Evolutionary conservation across 2,797 vertebrate genomes (phyloP).

Genomic region (Parotocinclus haroldoi): DNA sequence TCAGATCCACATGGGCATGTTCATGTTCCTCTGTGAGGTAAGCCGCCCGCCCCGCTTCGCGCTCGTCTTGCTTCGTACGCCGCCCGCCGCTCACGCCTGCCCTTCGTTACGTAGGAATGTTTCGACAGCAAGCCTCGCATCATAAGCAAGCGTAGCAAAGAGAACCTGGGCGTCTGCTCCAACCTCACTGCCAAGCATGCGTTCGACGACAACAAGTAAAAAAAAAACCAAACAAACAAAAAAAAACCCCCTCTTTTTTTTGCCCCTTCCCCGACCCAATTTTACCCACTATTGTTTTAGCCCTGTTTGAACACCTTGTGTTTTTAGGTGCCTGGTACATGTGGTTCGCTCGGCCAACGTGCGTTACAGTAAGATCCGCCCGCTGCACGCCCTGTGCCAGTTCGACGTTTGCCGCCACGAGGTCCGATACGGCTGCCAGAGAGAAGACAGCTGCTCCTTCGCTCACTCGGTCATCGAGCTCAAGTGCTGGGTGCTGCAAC

Average conservation of each 20-base stretch:
- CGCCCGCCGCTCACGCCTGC: background rate
- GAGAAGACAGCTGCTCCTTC: constrained; percentile 96
- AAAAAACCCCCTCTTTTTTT: constrained; percentile 58
- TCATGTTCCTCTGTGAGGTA: constrained; percentile 87
- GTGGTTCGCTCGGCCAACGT: constrained; percentile 92
- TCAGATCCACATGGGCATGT: constrained; percentile 84
- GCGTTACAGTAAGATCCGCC: constrained; percentile 95
- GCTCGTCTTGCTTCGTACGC: background rate
- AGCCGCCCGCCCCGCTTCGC: too few relatives aligned
- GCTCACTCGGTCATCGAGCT: constrained; percentile 97
- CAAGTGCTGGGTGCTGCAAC: constrained; percentile 96
- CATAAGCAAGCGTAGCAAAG: constrained; percentile 97
- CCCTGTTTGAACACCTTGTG: too few relatives aligned
- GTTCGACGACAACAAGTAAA: constrained; percentile 97
- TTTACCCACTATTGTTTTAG: too few relatives aligned
- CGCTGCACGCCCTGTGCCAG: constrained; percentile 94
- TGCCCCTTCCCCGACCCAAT: background rate
- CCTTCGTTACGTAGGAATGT: constrained; percentile 80
- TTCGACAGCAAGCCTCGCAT: constrained; percentile 98
- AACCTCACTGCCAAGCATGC: constrained; percentile 93
- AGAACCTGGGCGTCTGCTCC: constrained; percentile 89
- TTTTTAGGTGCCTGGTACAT: constrained; percentile 92
- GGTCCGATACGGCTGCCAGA: constrained; percentile 93
- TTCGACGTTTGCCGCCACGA: constrained; percentile 95
- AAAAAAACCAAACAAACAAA: too few relatives aligned